These are phyloP conservation scores for Drosophila mojavensis DNA, from an alignment of 1,140 invertebrate genomes.

Conservation along the genomic window DNA sequence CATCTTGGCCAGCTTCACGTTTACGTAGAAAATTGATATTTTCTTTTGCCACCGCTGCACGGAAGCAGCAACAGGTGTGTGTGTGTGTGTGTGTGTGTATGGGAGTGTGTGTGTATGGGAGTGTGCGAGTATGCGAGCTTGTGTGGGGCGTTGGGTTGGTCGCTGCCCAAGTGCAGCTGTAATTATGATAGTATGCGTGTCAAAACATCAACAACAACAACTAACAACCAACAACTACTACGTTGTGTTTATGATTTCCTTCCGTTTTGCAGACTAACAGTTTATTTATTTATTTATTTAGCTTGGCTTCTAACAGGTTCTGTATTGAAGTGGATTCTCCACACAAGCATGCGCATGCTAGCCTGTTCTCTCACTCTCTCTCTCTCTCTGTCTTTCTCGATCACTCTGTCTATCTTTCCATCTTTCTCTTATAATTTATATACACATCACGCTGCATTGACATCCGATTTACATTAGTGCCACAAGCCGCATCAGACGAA, in stretches of 20 bases:
- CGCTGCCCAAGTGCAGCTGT: slow-evolving; percentile 49
- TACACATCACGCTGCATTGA: slow-evolving; percentile 81
- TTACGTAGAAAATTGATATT: slow-evolving; percentile 81
- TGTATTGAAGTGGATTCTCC: slow-evolving; percentile 22
- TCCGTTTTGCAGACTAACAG: slow-evolving; percentile 78
- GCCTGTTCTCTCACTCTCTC: slow-evolving; percentile 15
- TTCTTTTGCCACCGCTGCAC: slow-evolving; percentile 72
- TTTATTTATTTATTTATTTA: slow-evolving; percentile 77
- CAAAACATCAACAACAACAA: slow-evolving; percentile 60
- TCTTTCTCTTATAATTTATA: slow-evolving; percentile 69
- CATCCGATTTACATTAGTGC: slow-evolving; percentile 84
- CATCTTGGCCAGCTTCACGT: slow-evolving; percentile 46
- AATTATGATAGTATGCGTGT: slow-evolving; percentile 80
- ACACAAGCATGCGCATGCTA: slow-evolving; percentile 15
- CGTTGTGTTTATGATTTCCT: slow-evolving; percentile 79
- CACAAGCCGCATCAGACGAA: slow-evolving; percentile 19
- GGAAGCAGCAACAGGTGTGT: slow-evolving; percentile 76
- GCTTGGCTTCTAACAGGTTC: slow-evolving; percentile 77
- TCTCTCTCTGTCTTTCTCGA: slow-evolving; percentile 22
- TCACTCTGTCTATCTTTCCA: slow-evolving; percentile 16
- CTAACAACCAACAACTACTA: slow-evolving; percentile 42
- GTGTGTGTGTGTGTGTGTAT: too few relatives aligned
- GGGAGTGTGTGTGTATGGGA: too few relatives aligned
- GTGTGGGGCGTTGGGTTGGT: slow-evolving; percentile 35
- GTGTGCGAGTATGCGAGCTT: slow-evolving; percentile 3